phyloP scores from a whole-genome alignment of 2,113 vertebrate genomes.

The Myodes glareolus region DNA sequence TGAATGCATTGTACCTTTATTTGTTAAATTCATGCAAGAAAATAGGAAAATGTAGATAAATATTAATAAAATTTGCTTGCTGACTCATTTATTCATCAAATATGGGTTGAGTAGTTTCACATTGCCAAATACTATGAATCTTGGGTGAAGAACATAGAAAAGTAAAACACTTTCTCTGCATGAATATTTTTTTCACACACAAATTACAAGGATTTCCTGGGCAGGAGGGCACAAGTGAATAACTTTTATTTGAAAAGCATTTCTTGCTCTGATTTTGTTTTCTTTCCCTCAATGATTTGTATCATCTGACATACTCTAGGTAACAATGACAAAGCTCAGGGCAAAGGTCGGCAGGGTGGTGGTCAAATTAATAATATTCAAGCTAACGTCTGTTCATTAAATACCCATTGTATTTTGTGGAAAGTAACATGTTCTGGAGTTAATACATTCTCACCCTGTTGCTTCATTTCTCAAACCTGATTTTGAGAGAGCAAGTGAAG shows the following conservation, averaged over 20 bases:
- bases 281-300: neutral
- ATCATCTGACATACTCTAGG: neutral
- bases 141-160: neutral
- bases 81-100: neutral
- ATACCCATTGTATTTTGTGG: neutral
- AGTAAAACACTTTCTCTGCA: neutral
- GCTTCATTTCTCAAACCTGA: neutral
- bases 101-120: neutral
- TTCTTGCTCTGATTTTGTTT: neutral
- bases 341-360: neutral
- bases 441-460: neutral
- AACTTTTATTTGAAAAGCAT: neutral
- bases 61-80: neutral
- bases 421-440: neutral
- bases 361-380: neutral
- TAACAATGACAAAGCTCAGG: neutral
- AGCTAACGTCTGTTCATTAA: neutral
- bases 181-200: neutral
- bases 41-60: neutral
- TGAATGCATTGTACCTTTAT: neutral
- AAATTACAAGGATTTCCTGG: neutral
- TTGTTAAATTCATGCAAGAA: neutral
- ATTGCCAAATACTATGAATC: neutral
- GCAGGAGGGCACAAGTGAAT: neutral
- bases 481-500: neutral